These are phyloP conservation scores for Watersipora subatra DNA, from an alignment of 1,140 invertebrate genomes.

Conservation along the genomic window DNA sequence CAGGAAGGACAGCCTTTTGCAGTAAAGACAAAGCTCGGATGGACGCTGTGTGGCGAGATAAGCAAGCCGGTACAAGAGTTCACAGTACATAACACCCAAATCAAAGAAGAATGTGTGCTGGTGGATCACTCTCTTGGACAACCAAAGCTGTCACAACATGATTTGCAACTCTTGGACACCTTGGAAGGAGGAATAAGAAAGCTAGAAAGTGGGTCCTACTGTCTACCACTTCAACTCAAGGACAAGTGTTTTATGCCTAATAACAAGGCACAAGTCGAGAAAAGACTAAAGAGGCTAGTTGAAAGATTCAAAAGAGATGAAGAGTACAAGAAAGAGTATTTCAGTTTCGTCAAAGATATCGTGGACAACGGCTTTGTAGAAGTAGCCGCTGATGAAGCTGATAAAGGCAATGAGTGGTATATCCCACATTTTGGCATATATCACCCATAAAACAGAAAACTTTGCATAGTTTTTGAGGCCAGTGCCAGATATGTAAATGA, in stretches of 20 bases:
- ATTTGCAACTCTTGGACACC: not conserved
- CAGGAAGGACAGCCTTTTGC: slow-evolving; percentile 7
- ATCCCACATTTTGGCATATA: slow-evolving; percentile 20
- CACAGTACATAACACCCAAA: not conserved
- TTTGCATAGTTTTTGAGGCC: slow-evolving; percentile 23
- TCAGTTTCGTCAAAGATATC: not conserved
- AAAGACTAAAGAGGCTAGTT: not conserved
- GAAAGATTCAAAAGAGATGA: not conserved
- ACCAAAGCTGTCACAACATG: not conserved
- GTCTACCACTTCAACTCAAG: not conserved
- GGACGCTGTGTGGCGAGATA: slow-evolving; percentile 5
- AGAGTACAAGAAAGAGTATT: not conserved
- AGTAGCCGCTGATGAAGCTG: slow-evolving; percentile 6
- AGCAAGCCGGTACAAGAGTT: not conserved
- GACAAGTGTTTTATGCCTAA: not conserved
- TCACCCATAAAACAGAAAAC: slow-evolving; percentile 18
- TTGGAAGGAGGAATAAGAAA: not conserved
- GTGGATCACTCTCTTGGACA: not conserved
- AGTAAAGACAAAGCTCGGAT: slow-evolving; percentile 5
- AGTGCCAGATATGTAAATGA: slow-evolving; percentile 12
- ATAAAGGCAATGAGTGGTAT: slow-evolving; percentile 12
- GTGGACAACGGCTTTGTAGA: slow-evolving; percentile 9
- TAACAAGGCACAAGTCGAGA: not conserved
- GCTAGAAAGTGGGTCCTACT: not conserved
- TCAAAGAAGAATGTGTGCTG: not conserved